Base-by-base conservation (phyloP, 53 echinoderm and acorn worm species). In the Paracentrotus lividus region DNA sequence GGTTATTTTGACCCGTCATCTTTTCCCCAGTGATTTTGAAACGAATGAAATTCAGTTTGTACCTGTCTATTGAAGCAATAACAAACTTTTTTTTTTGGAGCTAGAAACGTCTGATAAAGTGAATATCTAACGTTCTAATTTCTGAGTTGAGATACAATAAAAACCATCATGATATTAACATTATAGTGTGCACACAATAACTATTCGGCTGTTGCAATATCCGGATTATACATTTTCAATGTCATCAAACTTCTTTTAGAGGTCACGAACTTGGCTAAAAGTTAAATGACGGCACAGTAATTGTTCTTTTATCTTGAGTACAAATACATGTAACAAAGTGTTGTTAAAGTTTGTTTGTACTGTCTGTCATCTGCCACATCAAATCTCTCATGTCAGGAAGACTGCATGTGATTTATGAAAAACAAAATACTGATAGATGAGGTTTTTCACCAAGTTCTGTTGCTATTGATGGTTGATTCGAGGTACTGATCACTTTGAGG, bases 371-470 rank as follows among this genome's bases (percentile, higher is more conserved):
- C 36, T n/a, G n/a, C 20, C 15, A 72, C 36, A 36, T n/a, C n/a
- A 20, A 72, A 40, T 38, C 9, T 57, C 57, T n/a, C 57, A 57
- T 57, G 57, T 57, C 72, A 18, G 72, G 72, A 72, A 72, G 72
- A 72, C 72, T 72, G n/a, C n/a, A n/a, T n/a, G n/a, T n/a, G n/a
- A 72, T 38, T 20, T 38, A 4, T 40, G 13, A 32, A 72, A 36
- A 40, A 16, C 20, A 31, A 34, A 31, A 6, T 72, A 72, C 72
- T 38, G 72, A 40, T 72, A 0, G 20, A 40, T 38, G 6, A 40
- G 40, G n/a, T n/a, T 40, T 49, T 27, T 85, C 85, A 88, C 88
- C 88, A 88, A 88, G 57, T 88, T 36, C 85, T 49, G 49, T 85
- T 85, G 34, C 27, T 85, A 40, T 40, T 72, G 54, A 56, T 55